phyloP scores from a whole-genome alignment of 2,888 invertebrate genomes.

The Sphinx pinastri region DNA sequence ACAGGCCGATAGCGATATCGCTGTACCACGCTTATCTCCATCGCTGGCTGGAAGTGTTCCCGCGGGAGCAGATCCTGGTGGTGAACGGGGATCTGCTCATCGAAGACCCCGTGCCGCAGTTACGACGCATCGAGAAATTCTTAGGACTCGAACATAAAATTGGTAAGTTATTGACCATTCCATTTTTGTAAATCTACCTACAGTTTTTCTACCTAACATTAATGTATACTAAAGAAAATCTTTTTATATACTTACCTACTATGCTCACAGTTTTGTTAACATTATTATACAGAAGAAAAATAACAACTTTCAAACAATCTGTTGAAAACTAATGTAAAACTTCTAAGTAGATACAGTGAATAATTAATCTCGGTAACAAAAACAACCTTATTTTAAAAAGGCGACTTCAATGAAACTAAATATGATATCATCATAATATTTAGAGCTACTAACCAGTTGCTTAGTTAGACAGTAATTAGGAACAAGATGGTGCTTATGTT shows the following conservation, averaged over 20 bases:
- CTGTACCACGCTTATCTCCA: slow-evolving; percentile 96
- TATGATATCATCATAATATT: slow-evolving; percentile 15
- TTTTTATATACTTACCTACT: too few species aligned
- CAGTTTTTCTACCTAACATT: neutral
- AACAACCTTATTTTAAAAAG: neutral
- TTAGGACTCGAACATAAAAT: slow-evolving; percentile 87
- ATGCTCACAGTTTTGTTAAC: too few species aligned
- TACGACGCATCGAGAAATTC: slow-evolving; percentile 94
- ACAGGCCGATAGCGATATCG: slow-evolving; percentile 92
- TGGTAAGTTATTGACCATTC: slow-evolving; percentile 52
- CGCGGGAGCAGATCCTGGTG: slow-evolving; percentile 94
- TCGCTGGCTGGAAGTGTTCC: slow-evolving; percentile 96
- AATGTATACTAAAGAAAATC: too few species aligned
- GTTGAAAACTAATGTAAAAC: too few species aligned
- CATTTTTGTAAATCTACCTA: neutral
- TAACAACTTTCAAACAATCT: too few species aligned
- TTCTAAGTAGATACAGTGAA: too few species aligned
- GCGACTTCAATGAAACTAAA: neutral
- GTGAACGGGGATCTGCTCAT: slow-evolving; percentile 97
- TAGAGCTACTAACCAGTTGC: slow-evolving; percentile 5
- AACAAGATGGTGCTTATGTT: neutral
- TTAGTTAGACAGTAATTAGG: slow-evolving; percentile 10
- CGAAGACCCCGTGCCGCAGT: slow-evolving; percentile 94
- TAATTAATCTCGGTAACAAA: neutral
- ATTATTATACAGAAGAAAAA: too few species aligned